These are phyloP conservation scores for Cygnus atratus DNA, from an alignment of 2,113 vertebrate genomes.

Conservation along the genomic window DNA sequence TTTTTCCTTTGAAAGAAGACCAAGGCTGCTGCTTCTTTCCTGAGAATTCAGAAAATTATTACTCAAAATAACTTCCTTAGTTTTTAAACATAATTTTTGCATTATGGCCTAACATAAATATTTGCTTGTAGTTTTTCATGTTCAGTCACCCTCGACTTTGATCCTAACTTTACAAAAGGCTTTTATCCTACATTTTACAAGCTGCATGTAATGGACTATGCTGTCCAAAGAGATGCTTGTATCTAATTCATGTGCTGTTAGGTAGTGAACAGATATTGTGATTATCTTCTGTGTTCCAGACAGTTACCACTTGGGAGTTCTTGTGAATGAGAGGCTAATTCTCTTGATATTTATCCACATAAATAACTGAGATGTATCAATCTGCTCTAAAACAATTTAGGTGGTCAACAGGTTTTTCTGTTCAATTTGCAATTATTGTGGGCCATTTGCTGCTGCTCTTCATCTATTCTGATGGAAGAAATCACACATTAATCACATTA, in stretches of 20 bases:
- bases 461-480: slow-evolving; percentile 31
- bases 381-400: slow-evolving; percentile 34
- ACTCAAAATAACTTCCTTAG: background rate
- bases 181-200: background rate
- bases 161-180: background rate
- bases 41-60: background rate
- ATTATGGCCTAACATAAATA: background rate
- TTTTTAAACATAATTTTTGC: background rate
- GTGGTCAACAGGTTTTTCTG: slow-evolving; percentile 19
- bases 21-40: background rate
- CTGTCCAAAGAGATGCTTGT: background rate
- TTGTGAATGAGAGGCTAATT: slow-evolving; percentile 10
- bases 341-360: slow-evolving; percentile 17
- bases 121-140: background rate
- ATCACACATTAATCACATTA: slow-evolving; percentile 41
- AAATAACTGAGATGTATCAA: slow-evolving; percentile 39
- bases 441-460: slow-evolving; percentile 7
- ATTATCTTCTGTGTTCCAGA: slow-evolving; percentile 24
- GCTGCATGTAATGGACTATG: background rate
- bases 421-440: slow-evolving; percentile 25
- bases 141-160: background rate
- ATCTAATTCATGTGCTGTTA: background rate
- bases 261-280: background rate
- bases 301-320: background rate
- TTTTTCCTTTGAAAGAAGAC: background rate